Conservation (phyloP, 2,113 vertebrate genomes). For the Galemys pyrenaicus region DNA sequence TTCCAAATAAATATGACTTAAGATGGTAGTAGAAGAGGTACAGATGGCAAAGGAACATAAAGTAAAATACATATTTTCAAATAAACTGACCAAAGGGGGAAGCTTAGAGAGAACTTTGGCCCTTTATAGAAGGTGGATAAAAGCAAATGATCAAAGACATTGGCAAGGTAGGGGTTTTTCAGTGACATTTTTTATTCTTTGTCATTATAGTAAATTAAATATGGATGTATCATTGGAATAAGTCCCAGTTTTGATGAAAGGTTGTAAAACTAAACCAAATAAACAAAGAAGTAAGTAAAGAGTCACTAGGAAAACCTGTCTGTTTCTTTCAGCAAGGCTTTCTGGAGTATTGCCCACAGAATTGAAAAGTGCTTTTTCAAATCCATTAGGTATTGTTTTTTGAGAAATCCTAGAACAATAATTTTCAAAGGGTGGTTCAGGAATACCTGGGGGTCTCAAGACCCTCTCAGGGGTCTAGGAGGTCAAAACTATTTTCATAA, state of each 20-base stretch:
- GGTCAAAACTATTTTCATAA: constrained; percentile 27
- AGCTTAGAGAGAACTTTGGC: not conserved
- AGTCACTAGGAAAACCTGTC: constrained; percentile 30
- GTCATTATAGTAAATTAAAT: constrained; percentile 39
- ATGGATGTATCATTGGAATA: constrained; percentile 24
- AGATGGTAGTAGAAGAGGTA: not conserved
- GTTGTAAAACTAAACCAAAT: constrained; percentile 44
- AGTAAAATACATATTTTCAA: not conserved
- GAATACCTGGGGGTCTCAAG: not conserved
- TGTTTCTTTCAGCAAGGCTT: not conserved
- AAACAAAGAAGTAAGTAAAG: constrained; percentile 63
- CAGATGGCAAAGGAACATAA: not conserved
- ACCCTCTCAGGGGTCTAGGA: not conserved
- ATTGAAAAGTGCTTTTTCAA: not conserved
- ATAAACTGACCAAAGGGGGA: not conserved
- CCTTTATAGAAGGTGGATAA: not conserved
- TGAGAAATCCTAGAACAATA: not conserved
- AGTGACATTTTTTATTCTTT: not conserved
- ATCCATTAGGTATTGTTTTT: not conserved
- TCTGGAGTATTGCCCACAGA: not conserved
- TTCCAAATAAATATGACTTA: not conserved
- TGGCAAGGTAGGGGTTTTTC: not conserved
- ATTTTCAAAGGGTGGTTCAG: constrained; percentile 4
- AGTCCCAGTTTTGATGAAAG: constrained; percentile 63
- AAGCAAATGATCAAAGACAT: not conserved